phyloP scores from a whole-genome alignment of 2,888 invertebrate species.

The Poecilus cupreus region DNA sequence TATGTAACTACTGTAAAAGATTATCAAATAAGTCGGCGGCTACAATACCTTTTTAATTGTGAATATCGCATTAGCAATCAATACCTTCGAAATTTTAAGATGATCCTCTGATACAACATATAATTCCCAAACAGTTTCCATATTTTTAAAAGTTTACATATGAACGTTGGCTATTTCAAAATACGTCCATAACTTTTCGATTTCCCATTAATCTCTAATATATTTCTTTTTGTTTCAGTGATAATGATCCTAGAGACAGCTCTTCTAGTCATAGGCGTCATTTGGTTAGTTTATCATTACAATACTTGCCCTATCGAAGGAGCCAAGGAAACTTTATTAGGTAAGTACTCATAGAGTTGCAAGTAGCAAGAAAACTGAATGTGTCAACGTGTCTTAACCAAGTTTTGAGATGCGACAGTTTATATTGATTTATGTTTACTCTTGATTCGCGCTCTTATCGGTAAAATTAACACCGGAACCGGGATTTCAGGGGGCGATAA shows the following conservation, averaged over 20 bases:
- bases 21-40: too few relatives aligned
- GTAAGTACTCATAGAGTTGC: slow-evolving; percentile 73
- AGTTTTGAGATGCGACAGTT: background rate
- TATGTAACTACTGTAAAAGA: too few relatives aligned
- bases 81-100: too few relatives aligned
- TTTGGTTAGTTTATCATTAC: slow-evolving; percentile 83
- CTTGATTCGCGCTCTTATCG: background rate
- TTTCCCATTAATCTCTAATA: slow-evolving; percentile 60
- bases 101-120: too few relatives aligned
- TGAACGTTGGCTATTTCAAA: too few relatives aligned
- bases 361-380: background rate
- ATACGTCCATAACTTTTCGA: background rate
- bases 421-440: background rate
- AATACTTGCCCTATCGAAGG: slow-evolving; percentile 80
- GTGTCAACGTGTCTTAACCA: background rate
- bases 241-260: slow-evolving; percentile 83
- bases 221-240: slow-evolving; percentile 74
- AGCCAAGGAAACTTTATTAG: slow-evolving; percentile 84
- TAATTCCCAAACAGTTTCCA: too few relatives aligned
- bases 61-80: too few relatives aligned
- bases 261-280: slow-evolving; percentile 83
- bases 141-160: too few relatives aligned
- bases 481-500: background rate
- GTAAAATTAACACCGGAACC: background rate
- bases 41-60: too few relatives aligned